phyloP scores from a whole-genome alignment of 2,797 vertebrate species.

The Neopelma chrysocephalum region DNA sequence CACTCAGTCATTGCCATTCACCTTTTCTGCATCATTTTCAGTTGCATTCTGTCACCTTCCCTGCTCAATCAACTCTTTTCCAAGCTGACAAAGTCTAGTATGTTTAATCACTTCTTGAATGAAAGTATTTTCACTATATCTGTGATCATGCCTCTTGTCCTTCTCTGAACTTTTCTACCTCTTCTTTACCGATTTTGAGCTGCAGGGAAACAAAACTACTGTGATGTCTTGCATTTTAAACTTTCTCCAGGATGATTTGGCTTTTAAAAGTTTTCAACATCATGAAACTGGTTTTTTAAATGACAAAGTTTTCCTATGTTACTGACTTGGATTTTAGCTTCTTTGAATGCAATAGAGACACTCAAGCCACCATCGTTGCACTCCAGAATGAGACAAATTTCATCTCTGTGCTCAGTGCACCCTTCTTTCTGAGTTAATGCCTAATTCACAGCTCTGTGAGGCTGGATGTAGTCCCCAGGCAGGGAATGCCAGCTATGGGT shows the following conservation, averaged over 20 bases:
- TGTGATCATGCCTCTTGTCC: not conserved
- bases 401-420: not conserved
- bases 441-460: not conserved
- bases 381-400: not conserved
- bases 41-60: not conserved
- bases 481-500: not conserved
- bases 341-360: not conserved
- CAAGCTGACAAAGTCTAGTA: not conserved
- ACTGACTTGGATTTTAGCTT: not conserved
- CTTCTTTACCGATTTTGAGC: not conserved
- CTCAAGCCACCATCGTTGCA: not conserved
- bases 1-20: not conserved
- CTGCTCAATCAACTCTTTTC: constrained; percentile 2
- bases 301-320: not conserved
- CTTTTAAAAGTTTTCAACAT: not conserved
- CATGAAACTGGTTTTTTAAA: not conserved
- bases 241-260: not conserved
- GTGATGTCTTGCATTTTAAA: not conserved
- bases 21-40: not conserved
- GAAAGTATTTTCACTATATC: not conserved
- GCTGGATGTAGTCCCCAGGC: not conserved
- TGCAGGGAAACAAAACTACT: not conserved
- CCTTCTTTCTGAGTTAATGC: not conserved
- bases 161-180: not conserved
- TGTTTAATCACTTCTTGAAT: not conserved